Base-by-base conservation (phyloP, 1,140 invertebrate species). In the Eueides isabella region DNA sequence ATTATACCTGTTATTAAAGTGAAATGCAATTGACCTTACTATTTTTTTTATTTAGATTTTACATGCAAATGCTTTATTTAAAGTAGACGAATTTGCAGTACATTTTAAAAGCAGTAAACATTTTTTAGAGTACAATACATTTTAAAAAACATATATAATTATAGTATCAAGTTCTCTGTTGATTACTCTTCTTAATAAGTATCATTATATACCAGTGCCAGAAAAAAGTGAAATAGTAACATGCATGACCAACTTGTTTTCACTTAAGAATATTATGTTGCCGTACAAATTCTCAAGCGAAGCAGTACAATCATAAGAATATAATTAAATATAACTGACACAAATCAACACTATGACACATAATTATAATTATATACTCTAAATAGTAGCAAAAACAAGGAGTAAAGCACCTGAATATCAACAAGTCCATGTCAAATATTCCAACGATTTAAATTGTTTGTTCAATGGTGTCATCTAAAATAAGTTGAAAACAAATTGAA, bases 361-460 rank as follows among this genome's bases (percentile, higher is more conserved):
- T 23, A 19, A 55, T 55, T 19, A 55, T 23, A 55, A 4, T 7
- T 26, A 26, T 26, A 55, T 26, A 55, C 23, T 55, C 19, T 26
- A 55, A 55, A 55, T 55, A 55, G 48, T 26, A 55, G 48, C 48
- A 55, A 55, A 12, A 55, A 55, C 48, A 55, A 55, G 7, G 48
- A 55, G 48, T 55, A 4, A 55, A 55, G 23, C 48, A 55, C n/a
- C 6, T n/a, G n/a, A 23, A 55, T 4, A 5, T 55, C 48, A 55
- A 55, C 48, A 55, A 26, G 19, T 11, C 23, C 48, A 26, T 55
- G 44, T 55, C 19, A 55, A 55, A 55, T 55, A 55, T 55, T 55
- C 26, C 48, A 19, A 55, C 11, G 48, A 26, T 55, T 26, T 9
- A 55, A 55, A 55, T 19, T 55, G 48, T 55, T 55, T 55, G 48